Base-by-base conservation (phyloP, 2,888 invertebrate genomes). In the Megastigmus dorsalis region DNA sequence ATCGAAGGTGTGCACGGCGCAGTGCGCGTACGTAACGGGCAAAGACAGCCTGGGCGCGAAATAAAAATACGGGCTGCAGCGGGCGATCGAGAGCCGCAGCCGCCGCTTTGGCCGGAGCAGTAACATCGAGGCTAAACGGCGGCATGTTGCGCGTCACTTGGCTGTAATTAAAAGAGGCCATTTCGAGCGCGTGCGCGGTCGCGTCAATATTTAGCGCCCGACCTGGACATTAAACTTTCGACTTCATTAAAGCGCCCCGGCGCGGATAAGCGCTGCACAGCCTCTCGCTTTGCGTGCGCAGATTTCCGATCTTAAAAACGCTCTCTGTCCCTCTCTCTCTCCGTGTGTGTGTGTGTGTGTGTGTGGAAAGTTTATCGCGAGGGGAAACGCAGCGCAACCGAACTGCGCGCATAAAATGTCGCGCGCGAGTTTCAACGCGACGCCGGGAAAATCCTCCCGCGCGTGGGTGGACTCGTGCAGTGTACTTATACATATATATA, bases 151-250 rank as follows among this genome's bases (percentile, higher is more conserved):
- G 48, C 41, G 20, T 5, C 23, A 18, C 48, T 33, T 13, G 43
- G 9, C 33, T 3, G 71, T 26, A 74, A 74, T 67, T 68, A 68
- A 67, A 68, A 54, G 36, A 60, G 30, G 73, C 54, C 54, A 33
- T 67, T 54, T 60, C 62, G 59, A 9, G 57, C 52, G 36, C 41
- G 41, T 13, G 57, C 52, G 36, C 41, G 41, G 6, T 7, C 59
- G 48, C 57, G 68, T 74, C 74, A 69, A 74, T 74, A 74, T 74
- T 74, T 74, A 74, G 68, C 68, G 55, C 9, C 36, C 50, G 45
- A 33, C 38, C 33, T 9, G 52, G 33, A 45, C 67, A 33, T 41
- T 74, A 69, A 74, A 74, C 74, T 69, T 26, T 57, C 68, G 74
- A 74, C 67, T 73, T 73, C 60, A 67, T 74, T 63, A 69, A 15